A percentile compares a stretch with the other conserved stretches of the same genome.
These are phyloP conservation scores for Tenodera sinensis DNA, from an alignment of 2,888 invertebrate species.

Conservation along the genomic window DNA sequence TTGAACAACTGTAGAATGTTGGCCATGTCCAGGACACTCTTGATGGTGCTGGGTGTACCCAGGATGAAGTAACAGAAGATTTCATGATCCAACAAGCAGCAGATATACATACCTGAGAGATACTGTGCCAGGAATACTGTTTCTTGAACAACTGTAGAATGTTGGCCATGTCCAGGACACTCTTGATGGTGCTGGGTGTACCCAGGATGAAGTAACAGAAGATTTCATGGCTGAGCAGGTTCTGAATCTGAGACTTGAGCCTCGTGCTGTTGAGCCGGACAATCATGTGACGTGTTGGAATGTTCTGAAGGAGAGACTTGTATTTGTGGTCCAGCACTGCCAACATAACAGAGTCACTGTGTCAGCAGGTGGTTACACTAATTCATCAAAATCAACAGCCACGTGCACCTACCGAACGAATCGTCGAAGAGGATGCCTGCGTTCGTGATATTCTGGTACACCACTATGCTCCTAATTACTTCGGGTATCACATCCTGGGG, in stretches of 20 bases:
- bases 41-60: slow-evolving; percentile 68
- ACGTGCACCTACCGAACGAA: slow-evolving; percentile 62
- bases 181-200: slow-evolving; percentile 64
- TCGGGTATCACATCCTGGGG: slow-evolving; percentile 83
- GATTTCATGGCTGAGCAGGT: slow-evolving; percentile 76
- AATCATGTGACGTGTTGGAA: slow-evolving; percentile 86
- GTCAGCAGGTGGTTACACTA: no score
- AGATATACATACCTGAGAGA: slow-evolving; percentile 61
- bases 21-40: slow-evolving; percentile 60
- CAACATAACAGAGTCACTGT: neutral
- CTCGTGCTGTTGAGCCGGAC: slow-evolving; percentile 39
- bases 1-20: neutral
- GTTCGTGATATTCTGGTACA: slow-evolving; percentile 81
- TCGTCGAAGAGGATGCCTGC: slow-evolving; percentile 89
- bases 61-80: slow-evolving; percentile 87
- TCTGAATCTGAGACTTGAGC: slow-evolving; percentile 59
- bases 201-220: slow-evolving; percentile 87
- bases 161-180: slow-evolving; percentile 66
- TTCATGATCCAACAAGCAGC: no score
- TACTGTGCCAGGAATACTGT: slow-evolving; percentile 84
- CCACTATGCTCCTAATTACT: slow-evolving; percentile 75
- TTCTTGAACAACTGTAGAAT: slow-evolving; percentile 73
- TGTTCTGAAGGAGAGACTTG: slow-evolving; percentile 83
- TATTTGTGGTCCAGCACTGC: slow-evolving; percentile 91
- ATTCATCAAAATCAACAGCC: neutral